A percentile compares a stretch with the other conserved stretches of the same genome.
phyloP scores from a whole-genome alignment of 2,888 invertebrate species.

The Lithophane socia region DNA sequence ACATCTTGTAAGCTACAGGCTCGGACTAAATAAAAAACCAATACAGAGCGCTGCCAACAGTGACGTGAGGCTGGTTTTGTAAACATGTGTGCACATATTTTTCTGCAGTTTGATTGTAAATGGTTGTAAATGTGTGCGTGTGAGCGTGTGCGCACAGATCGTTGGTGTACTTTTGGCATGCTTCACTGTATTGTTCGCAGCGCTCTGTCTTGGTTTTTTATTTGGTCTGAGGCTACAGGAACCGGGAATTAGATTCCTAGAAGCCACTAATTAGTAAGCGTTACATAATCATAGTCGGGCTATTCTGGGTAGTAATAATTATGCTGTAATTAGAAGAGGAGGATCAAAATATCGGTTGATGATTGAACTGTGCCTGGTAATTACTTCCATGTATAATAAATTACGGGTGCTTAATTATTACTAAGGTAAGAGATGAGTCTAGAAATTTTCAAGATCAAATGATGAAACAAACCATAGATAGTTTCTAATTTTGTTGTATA shows the following conservation, averaged over 20 bases:
- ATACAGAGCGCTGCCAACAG: too few relatives aligned
- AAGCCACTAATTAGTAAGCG: neutral
- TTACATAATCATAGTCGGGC: neutral
- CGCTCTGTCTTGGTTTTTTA: too few relatives aligned
- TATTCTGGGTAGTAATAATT: slow-evolving; percentile 2
- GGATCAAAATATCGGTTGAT: neutral
- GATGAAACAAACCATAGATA: neutral
- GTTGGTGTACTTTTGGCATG: too few relatives aligned
- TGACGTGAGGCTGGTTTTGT: too few relatives aligned
- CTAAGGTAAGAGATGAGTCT: neutral
- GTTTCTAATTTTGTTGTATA: neutral
- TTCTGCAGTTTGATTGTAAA: too few relatives aligned
- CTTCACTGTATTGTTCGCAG: too few relatives aligned
- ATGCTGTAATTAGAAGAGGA: neutral
- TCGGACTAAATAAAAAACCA: too few relatives aligned
- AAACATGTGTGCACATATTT: too few relatives aligned
- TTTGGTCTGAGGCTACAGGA: too few relatives aligned
- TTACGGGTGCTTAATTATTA: neutral
- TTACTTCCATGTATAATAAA: neutral
- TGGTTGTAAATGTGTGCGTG: too few relatives aligned
- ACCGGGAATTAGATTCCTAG: neutral
- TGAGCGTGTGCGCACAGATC: too few relatives aligned
- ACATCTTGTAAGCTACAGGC: neutral
- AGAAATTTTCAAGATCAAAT: neutral
- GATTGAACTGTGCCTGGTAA: neutral